These are phyloP conservation scores for Berghia stephanieae DNA, from an alignment of 1,140 invertebrate species.

Conservation along the genomic window DNA sequence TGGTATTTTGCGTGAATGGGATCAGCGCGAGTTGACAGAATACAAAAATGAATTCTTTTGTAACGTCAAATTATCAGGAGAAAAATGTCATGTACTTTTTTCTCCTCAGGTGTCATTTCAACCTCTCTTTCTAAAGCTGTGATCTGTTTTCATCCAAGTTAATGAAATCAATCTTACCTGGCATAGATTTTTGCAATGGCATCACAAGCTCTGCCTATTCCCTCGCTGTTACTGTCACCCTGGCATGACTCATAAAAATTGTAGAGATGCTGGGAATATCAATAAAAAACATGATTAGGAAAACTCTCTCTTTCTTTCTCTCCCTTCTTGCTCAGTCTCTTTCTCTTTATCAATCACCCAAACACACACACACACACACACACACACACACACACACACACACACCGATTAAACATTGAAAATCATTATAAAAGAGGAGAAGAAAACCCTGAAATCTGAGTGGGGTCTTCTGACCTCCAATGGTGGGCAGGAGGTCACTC, in stretches of 20 bases:
- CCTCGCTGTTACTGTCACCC: constrained; percentile 52
- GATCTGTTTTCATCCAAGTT: background rate
- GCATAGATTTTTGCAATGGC: constrained; percentile 64
- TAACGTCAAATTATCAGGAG: too few species aligned
- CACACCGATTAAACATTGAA: too few species aligned
- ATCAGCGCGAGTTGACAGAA: background rate
- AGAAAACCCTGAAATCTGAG: background rate
- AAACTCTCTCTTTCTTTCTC: background rate
- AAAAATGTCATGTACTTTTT: background rate
- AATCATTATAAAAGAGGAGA: background rate
- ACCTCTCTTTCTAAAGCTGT: background rate
- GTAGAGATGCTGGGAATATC: constrained; percentile 58
- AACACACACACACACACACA: constrained; percentile 14
- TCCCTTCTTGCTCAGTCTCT: background rate
- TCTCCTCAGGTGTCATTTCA: background rate
- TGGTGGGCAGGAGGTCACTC: too few species aligned
- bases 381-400: background rate
- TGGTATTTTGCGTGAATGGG: background rate
- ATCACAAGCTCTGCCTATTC: constrained; percentile 65
- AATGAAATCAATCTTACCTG: constrained; percentile 43
- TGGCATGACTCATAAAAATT: constrained; percentile 59
- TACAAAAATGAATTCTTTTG: background rate
- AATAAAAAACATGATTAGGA: constrained; percentile 1
- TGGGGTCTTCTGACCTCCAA: too few species aligned
- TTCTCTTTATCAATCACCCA: background rate